Base-by-base conservation (phyloP, 2,797 vertebrate genomes). In the Iguana delicatissima region DNA sequence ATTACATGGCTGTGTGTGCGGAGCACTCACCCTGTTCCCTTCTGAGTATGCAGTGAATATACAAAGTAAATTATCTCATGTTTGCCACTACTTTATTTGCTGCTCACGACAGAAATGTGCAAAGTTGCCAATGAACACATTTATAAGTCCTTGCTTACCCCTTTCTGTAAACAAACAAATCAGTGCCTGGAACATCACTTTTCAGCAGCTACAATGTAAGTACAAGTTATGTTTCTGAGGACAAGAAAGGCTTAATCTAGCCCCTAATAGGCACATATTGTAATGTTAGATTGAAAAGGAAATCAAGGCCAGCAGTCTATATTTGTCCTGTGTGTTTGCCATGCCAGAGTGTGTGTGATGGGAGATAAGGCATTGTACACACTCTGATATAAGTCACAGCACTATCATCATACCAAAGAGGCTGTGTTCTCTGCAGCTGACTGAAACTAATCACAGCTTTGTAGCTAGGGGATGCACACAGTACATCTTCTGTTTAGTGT, bases 391-490 rank as follows among this genome's bases (percentile, higher is more conserved):
- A 87, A 90, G 64, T 42, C 90, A 62, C 73, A 94, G 69, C 3
- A 57, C 88, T 94, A 90, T 94, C 88, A 57, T 84, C 26, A 22
- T 62, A 57, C 87, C 77, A 91, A 92, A 91, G 74, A 90, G 90
- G 88, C 91, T 92, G 69, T 82, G 89, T 80, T 90, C 93, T 85
- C 90, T 88, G 92, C 14, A 94, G 90, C 35, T 80, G 86, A 91
- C 85, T 86, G 94, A 94, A 95, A 96, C 84, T 94, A 93, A 95
- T 94, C 94, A 82, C 80, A 85, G 91, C 85, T 87, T 85, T 86
- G 59, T 92, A 93, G 90, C 93, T 90, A 89, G 84, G 85, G 91
- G 93, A 92, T 74, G 85, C 89, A 82, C 83, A 89, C 79, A 89
- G 90, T 67, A 81, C 91, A 93, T 89, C 94, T 95, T 94, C 93